These are phyloP conservation scores for Chanos chanos DNA, from an alignment of 2,797 vertebrate genomes.

Conservation along the genomic window DNA sequence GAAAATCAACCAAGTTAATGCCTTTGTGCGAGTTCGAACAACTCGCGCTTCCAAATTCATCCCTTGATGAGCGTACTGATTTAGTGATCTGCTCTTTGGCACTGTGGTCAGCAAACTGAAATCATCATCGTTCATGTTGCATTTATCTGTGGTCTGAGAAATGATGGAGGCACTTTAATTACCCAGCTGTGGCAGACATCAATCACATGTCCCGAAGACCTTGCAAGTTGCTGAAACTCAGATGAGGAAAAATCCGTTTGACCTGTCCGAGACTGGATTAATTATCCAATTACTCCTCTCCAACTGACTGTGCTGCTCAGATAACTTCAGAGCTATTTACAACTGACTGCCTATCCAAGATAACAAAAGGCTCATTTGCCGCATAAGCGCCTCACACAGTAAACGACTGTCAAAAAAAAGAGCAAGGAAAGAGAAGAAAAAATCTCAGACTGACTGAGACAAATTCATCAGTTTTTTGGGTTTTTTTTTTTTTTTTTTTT, in stretches of 20 bases:
- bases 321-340: constrained; percentile 71
- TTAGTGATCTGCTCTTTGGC: constrained; percentile 1
- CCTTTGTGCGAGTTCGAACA: not conserved
- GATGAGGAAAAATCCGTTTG: constrained; percentile 63
- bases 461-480: constrained; percentile 58
- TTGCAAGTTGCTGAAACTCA: constrained; percentile 47
- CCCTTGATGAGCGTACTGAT: not conserved
- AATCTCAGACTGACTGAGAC: constrained; percentile 32
- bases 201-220: constrained; percentile 57
- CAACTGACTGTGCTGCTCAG: constrained; percentile 64
- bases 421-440: constrained; percentile 44
- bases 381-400: constrained; percentile 62
- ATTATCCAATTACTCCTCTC: constrained; percentile 74
- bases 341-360: constrained; percentile 60
- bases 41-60: not conserved
- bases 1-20: not conserved
- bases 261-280: constrained; percentile 71
- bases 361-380: constrained; percentile 61
- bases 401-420: constrained; percentile 48
- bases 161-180: constrained; percentile 48
- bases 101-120: constrained; percentile 17
- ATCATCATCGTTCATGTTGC: constrained; percentile 15
- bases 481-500: no score
- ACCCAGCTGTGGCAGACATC: constrained; percentile 59
- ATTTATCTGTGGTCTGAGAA: constrained; percentile 27